phyloP scores from a whole-genome alignment of 2,888 invertebrate species.

The Spodoptera exigua region DNA sequence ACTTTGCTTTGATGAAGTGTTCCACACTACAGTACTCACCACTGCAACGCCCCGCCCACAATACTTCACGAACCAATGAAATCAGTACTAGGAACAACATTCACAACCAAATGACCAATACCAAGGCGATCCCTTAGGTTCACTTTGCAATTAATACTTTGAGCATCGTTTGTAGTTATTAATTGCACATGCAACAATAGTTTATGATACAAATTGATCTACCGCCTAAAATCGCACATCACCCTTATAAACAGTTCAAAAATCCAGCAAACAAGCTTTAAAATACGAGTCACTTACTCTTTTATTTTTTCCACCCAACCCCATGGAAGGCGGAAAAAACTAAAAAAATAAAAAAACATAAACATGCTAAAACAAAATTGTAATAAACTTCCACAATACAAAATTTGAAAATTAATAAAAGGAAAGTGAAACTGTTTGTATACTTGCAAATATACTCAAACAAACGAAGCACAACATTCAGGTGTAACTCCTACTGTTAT shows the following conservation, averaged over 20 bases:
- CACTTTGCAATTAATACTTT: constrained; percentile 35
- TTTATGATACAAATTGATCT: constrained; percentile 54
- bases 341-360: constrained; percentile 82
- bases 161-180: constrained; percentile 38
- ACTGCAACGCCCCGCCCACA: constrained; percentile 20
- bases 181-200: constrained; percentile 59
- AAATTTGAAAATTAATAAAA: constrained; percentile 32
- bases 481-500: constrained; percentile 23
- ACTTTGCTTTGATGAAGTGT: constrained; percentile 28
- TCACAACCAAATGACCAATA: constrained; percentile 53
- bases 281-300: constrained; percentile 83
- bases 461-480: constrained; percentile 44
- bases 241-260: constrained; percentile 67
- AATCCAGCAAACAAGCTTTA: constrained; percentile 79
- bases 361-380: constrained; percentile 74
- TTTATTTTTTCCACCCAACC: constrained; percentile 81
- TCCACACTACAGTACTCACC: constrained; percentile 59
- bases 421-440: constrained; percentile 20
- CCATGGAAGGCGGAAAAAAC: constrained; percentile 84
- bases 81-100: constrained; percentile 27
- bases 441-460: constrained; percentile 38
- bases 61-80: constrained; percentile 29
- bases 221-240: constrained; percentile 63
- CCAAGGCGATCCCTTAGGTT: constrained; percentile 42
- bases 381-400: constrained; percentile 47